Evolutionary conservation across 2,113 vertebrate genomes (phyloP), one percentile per base, ranked within the genome.

Genomic region (Larimichthys crocea): DNA sequence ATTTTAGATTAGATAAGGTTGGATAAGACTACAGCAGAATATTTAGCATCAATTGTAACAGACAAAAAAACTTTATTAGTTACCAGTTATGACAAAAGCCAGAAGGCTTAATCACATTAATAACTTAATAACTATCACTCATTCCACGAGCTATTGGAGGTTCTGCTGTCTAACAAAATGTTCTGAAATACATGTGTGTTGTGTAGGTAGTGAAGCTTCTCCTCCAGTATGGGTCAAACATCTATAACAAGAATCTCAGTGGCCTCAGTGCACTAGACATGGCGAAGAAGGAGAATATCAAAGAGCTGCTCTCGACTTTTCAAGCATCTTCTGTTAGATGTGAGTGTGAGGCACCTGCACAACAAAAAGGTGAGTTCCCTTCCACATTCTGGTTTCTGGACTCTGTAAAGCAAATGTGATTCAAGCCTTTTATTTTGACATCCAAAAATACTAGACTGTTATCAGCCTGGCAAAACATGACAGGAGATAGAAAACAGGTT

Each of bases 141-240:
- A 40, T 40, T 31, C 48, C 17, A 53, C 5, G n/a, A 35, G 8
- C 19, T 50, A 5, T 4, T 35, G 14, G 5, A 26, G 49, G 20
- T 15, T 31, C 35, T 2, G 12, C 3, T 16, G 14, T 9, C 31
- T 61, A n/a, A 12, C 16, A 63, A 20, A 7, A 50, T 61, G 16
- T 72, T 40, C 35, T 40, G 48, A 73, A 50, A 24, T 72, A 22
- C 31, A n/a, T 59, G 42, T 83, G 74, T 87, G 60, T 79, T 89
- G 84, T 5, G 4, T 48, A 98, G 97, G 94, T 94, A 67, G 94
- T 92, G 76, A 87, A 83, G 65, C 86, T 94, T n/a, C 95, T 98
- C 9, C 94, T 97, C 22, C 86, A 96, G 71, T 87, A 92, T 86
- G 96, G 97, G 81, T 94, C 97, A 15, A 92, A 96, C 65, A 91